Evolutionary conservation across 2,113 vertebrate species (phyloP).

Genomic region (Nothobranchius furzeri): DNA sequence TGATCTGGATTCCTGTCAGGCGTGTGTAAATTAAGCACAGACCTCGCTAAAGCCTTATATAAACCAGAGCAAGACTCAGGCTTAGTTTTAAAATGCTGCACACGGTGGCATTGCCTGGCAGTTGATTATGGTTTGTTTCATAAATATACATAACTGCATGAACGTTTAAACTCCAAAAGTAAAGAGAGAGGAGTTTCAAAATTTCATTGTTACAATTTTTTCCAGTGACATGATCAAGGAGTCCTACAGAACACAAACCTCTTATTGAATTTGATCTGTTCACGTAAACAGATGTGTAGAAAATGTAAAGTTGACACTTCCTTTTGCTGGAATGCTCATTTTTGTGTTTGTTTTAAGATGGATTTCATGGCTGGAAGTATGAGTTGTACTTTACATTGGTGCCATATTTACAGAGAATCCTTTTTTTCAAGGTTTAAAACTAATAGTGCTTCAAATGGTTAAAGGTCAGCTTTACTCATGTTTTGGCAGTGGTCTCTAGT

Average conservation of each 20-base stretch:
- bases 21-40: slow-evolving; percentile 39
- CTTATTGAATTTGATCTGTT: background rate
- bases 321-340: background rate
- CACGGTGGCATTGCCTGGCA: background rate
- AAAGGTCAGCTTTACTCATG: background rate
- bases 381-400: no score
- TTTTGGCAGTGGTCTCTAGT: no score
- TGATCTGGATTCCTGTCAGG: slow-evolving; percentile 22
- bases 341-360: background rate
- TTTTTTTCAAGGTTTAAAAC: background rate
- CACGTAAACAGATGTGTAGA: background rate
- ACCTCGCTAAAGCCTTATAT: slow-evolving; percentile 25
- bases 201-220: background rate
- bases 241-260: background rate
- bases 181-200: background rate
- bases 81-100: background rate
- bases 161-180: background rate
- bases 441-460: background rate
- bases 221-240: background rate
- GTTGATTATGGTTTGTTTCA: background rate
- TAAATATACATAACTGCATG: background rate
- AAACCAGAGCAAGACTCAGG: slow-evolving; percentile 13
- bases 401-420: background rate
- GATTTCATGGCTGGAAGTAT: background rate
- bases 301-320: background rate